These are phyloP conservation scores for Diadegma fenestrale DNA, from an alignment of 2,888 invertebrate species.

Conservation along the genomic window DNA sequence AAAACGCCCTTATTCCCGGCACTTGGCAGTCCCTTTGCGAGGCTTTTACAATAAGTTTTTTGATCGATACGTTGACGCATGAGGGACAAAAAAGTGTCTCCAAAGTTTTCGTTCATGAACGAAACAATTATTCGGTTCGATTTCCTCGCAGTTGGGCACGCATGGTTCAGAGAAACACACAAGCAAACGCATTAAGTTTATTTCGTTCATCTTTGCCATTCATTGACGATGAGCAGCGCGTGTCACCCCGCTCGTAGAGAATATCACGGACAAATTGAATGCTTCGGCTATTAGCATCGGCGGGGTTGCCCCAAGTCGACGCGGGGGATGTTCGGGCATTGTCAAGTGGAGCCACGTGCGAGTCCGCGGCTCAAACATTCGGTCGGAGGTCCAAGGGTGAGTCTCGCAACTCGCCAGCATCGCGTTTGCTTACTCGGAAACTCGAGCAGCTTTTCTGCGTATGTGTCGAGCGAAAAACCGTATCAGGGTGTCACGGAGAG, in stretches of 20 bases:
- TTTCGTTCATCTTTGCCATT: conserved; percentile 74
- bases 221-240: conserved; percentile 72
- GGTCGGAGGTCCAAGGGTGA: conserved; percentile 27
- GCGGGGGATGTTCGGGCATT: conserved; percentile 49
- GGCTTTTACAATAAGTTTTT: conserved; percentile 31
- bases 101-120: background rate
- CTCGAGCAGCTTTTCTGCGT: background rate
- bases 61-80: conserved; percentile 39
- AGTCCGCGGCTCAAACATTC: conserved; percentile 37
- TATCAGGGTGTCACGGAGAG: conserved; percentile 41
- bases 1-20: background rate
- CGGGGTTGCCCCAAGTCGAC: conserved; percentile 71
- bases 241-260: conserved; percentile 75
- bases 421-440: conserved; percentile 43
- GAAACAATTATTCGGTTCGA: conserved; percentile 51
- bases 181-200: conserved; percentile 68
- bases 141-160: conserved; percentile 11
- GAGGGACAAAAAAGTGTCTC: conserved; percentile 29
- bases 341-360: conserved; percentile 73
- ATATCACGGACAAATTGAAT: conserved; percentile 84
- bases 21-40: conserved; percentile 38
- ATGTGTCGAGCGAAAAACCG: conserved; percentile 20
- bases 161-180: background rate
- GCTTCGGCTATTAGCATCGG: conserved; percentile 82
- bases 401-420: conserved; percentile 26